Conservation (phyloP, 2,797 vertebrate species). For the Channallabes apus region DNA sequence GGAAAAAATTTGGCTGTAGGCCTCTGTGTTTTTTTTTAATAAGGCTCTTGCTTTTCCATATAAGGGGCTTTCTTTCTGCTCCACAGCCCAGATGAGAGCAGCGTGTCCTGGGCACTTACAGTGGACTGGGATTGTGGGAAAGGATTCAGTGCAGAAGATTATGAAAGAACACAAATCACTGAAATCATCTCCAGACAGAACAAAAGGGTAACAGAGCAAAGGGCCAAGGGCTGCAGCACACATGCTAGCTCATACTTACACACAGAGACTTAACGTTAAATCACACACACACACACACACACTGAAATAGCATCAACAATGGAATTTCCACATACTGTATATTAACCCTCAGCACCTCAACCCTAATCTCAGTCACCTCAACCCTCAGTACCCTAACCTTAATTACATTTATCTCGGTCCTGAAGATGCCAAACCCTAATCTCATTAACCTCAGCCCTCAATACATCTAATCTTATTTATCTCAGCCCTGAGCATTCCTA, state of each 20-base stretch:
- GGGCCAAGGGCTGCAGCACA: neutral
- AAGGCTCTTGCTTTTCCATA: conserved; percentile 49
- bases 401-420: neutral
- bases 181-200: conserved; percentile 21
- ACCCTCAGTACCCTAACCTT: neutral
- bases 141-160: neutral
- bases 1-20: conserved; percentile 37
- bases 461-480: neutral
- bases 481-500: neutral
- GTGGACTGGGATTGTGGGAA: neutral
- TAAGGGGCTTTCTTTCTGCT: conserved; percentile 43
- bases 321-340: neutral
- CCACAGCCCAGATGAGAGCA: conserved; percentile 20
- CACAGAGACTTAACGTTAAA: neutral
- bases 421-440: neutral
- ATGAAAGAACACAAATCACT: neutral
- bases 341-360: neutral
- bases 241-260: neutral
- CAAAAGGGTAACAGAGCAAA: conserved; percentile 27
- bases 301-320: neutral
- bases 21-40: conserved; percentile 26
- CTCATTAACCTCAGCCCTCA: neutral
- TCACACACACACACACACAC: conserved; percentile 27
- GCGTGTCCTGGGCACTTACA: neutral
- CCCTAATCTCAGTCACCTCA: neutral